Conservation (phyloP, 2,113 vertebrate genomes). For the Tympanuchus pallidicinctus region DNA sequence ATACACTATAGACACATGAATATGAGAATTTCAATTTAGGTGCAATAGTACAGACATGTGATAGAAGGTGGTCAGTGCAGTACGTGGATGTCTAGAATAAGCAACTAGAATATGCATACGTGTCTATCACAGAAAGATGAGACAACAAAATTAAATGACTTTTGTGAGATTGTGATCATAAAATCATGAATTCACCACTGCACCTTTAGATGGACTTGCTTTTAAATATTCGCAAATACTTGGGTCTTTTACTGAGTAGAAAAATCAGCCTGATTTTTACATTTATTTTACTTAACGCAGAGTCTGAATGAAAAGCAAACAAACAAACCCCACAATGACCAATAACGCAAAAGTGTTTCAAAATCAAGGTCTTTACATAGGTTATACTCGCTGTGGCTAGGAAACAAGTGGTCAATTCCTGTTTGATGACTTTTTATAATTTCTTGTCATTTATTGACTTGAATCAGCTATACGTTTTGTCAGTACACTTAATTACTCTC, state of each 20-base stretch:
- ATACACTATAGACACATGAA: not conserved
- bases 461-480: not conserved
- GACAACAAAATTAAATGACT: not conserved
- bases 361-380: not conserved
- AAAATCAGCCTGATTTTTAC: not conserved
- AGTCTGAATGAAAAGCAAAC: not conserved
- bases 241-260: not conserved
- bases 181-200: not conserved
- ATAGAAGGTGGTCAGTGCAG: not conserved
- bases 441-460: not conserved
- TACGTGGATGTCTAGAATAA: not conserved
- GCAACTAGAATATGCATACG: too few relatives aligned
- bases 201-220: not conserved
- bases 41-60: not conserved
- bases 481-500: not conserved
- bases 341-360: not conserved
- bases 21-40: not conserved
- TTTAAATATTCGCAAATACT: not conserved
- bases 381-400: not conserved
- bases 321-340: not conserved
- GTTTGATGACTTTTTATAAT: not conserved
- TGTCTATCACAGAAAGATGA: not conserved
- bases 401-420: not conserved
- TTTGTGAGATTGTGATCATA: not conserved
- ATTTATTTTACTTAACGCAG: not conserved